Base-by-base conservation (phyloP, 2,888 invertebrate genomes). In the Tortricodes alternella region DNA sequence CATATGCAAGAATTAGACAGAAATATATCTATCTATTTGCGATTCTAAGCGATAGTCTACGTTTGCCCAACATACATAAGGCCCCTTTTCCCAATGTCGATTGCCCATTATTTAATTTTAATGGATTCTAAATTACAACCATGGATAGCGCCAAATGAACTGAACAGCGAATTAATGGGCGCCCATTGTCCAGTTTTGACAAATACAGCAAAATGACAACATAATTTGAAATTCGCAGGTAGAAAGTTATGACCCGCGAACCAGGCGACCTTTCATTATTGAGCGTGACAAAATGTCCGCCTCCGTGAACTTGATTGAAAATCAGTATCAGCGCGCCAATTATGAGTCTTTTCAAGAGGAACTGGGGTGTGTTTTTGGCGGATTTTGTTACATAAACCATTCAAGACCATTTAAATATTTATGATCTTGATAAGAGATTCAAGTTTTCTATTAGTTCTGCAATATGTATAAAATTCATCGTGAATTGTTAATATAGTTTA, bases 241-340 rank as follows among this genome's bases (percentile, higher is more conserved):
- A 46, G 19, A 34, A 9, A 18, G 37, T 37, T 37, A 18, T 37
- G 6, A 32, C 32, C 13, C 21, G 19, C 32, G 38, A n/a, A n/a
- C n/a, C n/a, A 19, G 38, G 32, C 32, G 11, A 34, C 46, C 46
- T 34, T 46, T 46, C 18, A 46, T 46, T 46, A 46, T 34, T 13
- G 21, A 46, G 21, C 32, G 29, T 46, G 13, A 34, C 34, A 34
- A 46, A 34, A 46, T 46, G 21, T 13, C 4, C 44, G 27, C 46
- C 46, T 34, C 29, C 19, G 32, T 15, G 27, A 43, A 43, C 43
- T 16, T 29, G 32, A 46, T 34, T 46, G 19, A 46, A 32, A 46
- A 46, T 46, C 13, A 21, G 13, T 8, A 46, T 32, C 34, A 46
- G 21, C 19, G 32, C 34, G 19, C 32, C 32, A 32, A 46, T 46